These are phyloP conservation scores for Melanotaenia duboulayi DNA, from an alignment of 2,113 vertebrate genomes.

Conservation along the genomic window DNA sequence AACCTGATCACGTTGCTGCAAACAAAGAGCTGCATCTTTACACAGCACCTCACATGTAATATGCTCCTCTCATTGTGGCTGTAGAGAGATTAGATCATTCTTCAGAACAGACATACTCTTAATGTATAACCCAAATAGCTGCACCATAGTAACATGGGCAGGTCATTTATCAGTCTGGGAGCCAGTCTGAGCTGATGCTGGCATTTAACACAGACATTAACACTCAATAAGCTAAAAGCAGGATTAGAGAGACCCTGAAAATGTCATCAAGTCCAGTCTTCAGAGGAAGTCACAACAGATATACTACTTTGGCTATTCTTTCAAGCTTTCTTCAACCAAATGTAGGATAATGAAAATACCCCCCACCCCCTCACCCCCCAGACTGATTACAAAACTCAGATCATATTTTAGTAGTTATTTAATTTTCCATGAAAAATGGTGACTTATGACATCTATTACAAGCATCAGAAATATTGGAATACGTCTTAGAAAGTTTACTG, in stretches of 20 bases:
- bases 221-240: slow-evolving; percentile 27
- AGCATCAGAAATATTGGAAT: no score
- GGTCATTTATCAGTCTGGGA: slow-evolving; percentile 47
- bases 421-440: no score
- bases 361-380: no score
- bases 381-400: no score
- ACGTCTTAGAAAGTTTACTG: no score
- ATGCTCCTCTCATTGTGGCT: background rate
- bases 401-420: no score
- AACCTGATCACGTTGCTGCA: slow-evolving; percentile 22
- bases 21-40: background rate
- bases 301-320: background rate
- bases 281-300: background rate
- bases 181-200: slow-evolving; percentile 24
- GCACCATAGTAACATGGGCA: background rate
- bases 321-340: no score
- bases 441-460: no score
- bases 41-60: background rate
- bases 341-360: no score
- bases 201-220: slow-evolving; percentile 39
- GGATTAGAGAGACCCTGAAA: slow-evolving; percentile 23
- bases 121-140: slow-evolving; percentile 23
- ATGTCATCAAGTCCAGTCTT: background rate
- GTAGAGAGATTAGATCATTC: slow-evolving; percentile 12
- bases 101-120: slow-evolving; percentile 1